A percentile compares a stretch with the other conserved stretches of the same genome.
phyloP scores from a whole-genome alignment of 1,140 invertebrate genomes.

The Pseudomyrmex sp. region DNA sequence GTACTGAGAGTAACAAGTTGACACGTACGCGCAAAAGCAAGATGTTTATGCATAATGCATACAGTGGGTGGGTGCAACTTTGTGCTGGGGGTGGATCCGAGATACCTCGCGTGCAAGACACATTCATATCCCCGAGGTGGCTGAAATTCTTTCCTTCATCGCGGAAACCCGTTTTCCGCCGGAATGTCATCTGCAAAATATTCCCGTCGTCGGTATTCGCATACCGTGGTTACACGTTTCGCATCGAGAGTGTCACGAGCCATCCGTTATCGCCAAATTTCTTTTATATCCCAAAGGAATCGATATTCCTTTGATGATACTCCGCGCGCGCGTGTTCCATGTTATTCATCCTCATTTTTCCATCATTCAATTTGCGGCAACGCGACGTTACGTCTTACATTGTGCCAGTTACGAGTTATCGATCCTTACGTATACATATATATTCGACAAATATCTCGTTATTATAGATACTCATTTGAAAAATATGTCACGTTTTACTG shows the following conservation, averaged over 20 bases:
- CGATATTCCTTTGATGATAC: not conserved
- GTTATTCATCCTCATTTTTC: slow-evolving; percentile 5
- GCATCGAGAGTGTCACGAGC: slow-evolving; percentile 4
- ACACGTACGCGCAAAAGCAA: not conserved
- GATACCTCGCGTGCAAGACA: slow-evolving; percentile 2
- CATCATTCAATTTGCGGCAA: not conserved
- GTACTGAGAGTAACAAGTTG: slow-evolving; percentile 2
- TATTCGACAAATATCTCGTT: not conserved
- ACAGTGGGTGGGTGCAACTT: not conserved
- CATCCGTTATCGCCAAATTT: slow-evolving; percentile 25
- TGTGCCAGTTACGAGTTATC: not conserved
- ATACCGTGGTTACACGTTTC: not conserved
- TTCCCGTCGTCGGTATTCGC: not conserved
- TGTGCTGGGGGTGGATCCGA: not conserved
- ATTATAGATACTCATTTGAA: not conserved
- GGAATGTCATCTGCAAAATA: slow-evolving; percentile 17
- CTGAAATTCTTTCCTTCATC: slow-evolving; percentile 18
- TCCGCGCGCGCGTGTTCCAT: not conserved
- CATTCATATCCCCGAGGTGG: not conserved
- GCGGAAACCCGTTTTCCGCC: not conserved
- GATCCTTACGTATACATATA: not conserved
- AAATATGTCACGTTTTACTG: not conserved
- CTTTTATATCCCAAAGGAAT: not conserved
- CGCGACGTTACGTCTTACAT: not conserved
- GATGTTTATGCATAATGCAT: slow-evolving; percentile 46